Conservation (phyloP, 30 jellyfish, hydroid and myxozoan genomes). For the Pseudorhiza aurosa region DNA sequence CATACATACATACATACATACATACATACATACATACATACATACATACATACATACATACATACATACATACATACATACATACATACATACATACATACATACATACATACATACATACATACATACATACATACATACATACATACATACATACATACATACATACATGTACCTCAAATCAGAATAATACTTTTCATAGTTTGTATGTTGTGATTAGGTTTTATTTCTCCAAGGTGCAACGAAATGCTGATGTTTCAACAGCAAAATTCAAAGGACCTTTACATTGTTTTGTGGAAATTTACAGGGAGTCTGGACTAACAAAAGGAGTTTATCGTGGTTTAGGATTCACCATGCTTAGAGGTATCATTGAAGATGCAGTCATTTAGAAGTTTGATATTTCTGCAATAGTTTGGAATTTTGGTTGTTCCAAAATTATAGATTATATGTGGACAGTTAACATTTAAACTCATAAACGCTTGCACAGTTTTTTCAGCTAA, state of each 20-base stretch:
- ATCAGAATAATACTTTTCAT: too few relatives aligned
- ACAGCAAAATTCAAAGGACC: conserved; percentile 67
- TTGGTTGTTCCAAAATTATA: too few relatives aligned
- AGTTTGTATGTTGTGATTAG: neutral
- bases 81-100: neutral
- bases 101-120: too few relatives aligned
- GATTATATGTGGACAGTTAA: too few relatives aligned
- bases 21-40: conserved; percentile 16
- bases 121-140: too few relatives aligned
- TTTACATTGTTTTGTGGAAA: conserved; percentile 46
- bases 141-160: too few relatives aligned
- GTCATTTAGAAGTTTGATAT: too few relatives aligned
- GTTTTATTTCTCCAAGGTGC: conserved; percentile 24
- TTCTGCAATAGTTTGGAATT: too few relatives aligned
- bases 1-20: conserved; percentile 23
- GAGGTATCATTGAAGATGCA: conserved; percentile 75
- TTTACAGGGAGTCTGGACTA: conserved; percentile 58
- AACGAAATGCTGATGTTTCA: conserved; percentile 26
- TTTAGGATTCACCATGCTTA: conserved; percentile 36
- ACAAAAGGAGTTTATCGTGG: conserved; percentile 69
- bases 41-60: conserved; percentile 12
- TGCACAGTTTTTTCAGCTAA: too few relatives aligned
- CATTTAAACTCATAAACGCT: too few relatives aligned
- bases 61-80: conserved; percentile 17
- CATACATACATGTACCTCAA: too few relatives aligned